Conservation (phyloP, 2,113 vertebrate genomes). For the Spilogale gracilis region DNA sequence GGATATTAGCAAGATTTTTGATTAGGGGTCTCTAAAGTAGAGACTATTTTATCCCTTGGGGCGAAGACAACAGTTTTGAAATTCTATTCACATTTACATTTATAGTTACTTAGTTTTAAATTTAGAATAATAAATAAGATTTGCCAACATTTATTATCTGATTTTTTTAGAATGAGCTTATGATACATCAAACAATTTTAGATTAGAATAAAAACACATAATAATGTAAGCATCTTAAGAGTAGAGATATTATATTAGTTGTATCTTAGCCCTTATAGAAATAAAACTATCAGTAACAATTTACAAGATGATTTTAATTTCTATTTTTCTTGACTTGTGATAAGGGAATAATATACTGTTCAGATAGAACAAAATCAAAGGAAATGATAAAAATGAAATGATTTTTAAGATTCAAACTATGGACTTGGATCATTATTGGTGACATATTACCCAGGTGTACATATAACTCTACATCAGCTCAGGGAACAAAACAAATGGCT, state of each 20-base stretch:
- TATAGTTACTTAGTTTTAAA: background rate
- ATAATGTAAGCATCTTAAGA: background rate
- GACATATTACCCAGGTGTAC: background rate
- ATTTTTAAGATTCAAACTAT: background rate
- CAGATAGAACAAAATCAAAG: background rate
- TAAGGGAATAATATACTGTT: background rate
- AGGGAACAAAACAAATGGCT: background rate
- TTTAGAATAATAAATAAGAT: background rate
- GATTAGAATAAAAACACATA: background rate
- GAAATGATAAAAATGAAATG: background rate
- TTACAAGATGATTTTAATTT: background rate
- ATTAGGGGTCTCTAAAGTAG: background rate
- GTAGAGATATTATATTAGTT: background rate
- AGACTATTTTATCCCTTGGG: rapidly evolving
- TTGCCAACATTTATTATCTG: background rate
- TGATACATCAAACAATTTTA: background rate
- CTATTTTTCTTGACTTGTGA: background rate
- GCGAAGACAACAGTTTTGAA: background rate
- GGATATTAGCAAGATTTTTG: background rate
- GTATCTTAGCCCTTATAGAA: background rate
- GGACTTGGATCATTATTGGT: background rate
- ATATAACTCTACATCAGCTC: background rate
- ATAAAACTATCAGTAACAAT: background rate
- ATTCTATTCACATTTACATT: background rate
- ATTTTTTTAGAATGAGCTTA: background rate